phyloP scores from a whole-genome alignment of 2,888 invertebrate species.

The Notocelia uddmanniana region DNA sequence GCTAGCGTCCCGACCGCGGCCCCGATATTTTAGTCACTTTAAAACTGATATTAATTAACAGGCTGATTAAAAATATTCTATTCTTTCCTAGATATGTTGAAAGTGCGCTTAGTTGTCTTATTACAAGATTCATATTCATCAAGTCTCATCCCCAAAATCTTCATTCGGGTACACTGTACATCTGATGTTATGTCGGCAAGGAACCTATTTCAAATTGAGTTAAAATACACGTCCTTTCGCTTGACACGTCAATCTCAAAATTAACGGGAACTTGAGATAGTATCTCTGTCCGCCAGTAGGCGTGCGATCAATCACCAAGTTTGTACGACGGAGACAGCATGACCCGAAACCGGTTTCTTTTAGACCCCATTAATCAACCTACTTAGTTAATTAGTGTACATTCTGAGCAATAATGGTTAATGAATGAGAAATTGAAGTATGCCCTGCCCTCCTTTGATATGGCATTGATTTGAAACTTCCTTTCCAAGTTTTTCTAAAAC shows the following conservation, averaged over 20 bases:
- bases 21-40: no score
- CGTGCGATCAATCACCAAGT: constrained; percentile 8
- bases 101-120: not conserved
- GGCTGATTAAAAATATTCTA: not conserved
- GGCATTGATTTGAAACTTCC: not conserved
- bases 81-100: not conserved
- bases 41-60: no score
- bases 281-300: not conserved
- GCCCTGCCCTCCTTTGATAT: no score
- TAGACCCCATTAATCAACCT: not conserved
- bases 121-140: not conserved
- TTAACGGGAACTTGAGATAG: not conserved
- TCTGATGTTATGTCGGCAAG: no score
- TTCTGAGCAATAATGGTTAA: no score
- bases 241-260: constrained; percentile 6
- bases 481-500: not conserved
- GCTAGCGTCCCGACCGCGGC: no score
- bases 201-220: not conserved
- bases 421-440: no score
- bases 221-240: not conserved
- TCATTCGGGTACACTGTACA: no score
- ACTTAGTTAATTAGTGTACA: not conserved
- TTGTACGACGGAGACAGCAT: not conserved
- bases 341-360: not conserved
- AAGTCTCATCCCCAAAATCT: no score